Base-by-base conservation (phyloP, 2,797 vertebrate genomes). In the Danio albolineatus region DNA sequence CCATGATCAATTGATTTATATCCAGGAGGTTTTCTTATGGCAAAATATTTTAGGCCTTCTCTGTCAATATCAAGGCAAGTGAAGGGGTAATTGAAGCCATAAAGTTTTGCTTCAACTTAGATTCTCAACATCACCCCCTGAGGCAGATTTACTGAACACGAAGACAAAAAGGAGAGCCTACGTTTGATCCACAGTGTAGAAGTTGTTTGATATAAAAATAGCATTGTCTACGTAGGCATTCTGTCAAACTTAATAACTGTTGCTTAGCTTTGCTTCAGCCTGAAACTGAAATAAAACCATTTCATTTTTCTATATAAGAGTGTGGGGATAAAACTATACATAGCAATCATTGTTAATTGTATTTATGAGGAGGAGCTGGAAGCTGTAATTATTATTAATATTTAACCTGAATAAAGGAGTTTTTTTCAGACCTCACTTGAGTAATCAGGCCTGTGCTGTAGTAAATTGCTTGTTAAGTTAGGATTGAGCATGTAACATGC, bases 331-430 rank as follows among this genome's bases (percentile, higher is more conserved):
- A 79, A 87, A 28, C 86, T 82, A 74, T 82, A 69, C 88, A 85
- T 85, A 84, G 86, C 90, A 88, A 90, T 93, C 90, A 90, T 79
- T 90, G 84, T 83, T 90, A 90, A 92, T 89, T 89, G 86, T 89
- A 87, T 88, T 90, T 88, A 86, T 81, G 79, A 87, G 86, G 16
- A 76, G 86, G 74, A 86, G 60, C 71, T 84, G 79, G 70, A 88
- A 84, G 78, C 86, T 85, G 78, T 91, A 79, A 91, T 91, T 91
- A 90, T 78, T 85, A 21, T 72, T 80, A 67, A 81, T 85, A 1
- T 28, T 28, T 28, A 28, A 28, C 28, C 84, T 81, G 65, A 79
- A 76, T 72, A 78, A 28, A 71, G 57, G 36, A 44, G 59, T 28
- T 28, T 28, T n/a, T 28, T 28, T 28, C 28, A 28, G 28, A 28